These are phyloP conservation scores for Choreutis nemorana DNA, from an alignment of 2,888 invertebrate genomes.

Conservation along the genomic window DNA sequence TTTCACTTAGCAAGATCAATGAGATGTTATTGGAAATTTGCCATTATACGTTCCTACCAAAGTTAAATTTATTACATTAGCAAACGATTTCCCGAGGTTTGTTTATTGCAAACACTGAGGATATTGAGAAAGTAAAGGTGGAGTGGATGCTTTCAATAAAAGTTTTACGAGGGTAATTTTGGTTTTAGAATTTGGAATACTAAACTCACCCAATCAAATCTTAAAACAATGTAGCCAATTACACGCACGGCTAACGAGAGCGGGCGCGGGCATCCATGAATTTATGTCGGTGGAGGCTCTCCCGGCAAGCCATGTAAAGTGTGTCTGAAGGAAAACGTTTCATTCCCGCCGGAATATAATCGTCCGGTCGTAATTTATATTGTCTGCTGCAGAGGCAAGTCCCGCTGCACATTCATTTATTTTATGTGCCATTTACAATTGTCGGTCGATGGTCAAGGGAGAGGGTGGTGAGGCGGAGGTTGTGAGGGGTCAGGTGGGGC, in stretches of 20 bases:
- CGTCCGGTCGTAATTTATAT: conserved; percentile 68
- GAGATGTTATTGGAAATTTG: conserved; percentile 55
- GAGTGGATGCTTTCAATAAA: too few relatives aligned
- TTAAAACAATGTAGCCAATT: conserved; percentile 41
- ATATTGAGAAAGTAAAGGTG: not conserved
- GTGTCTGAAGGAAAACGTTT: conserved; percentile 62
- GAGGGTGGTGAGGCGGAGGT: conserved; percentile 32
- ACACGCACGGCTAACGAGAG: conserved; percentile 46
- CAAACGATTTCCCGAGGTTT: conserved; percentile 9
- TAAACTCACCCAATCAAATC: conserved; percentile 10
- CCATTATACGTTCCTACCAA: conserved; percentile 32
- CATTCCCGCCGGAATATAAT: conserved; percentile 67
- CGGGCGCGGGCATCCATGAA: conserved; percentile 26
- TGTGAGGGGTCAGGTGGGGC: conserved; percentile 24
- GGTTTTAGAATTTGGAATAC: not conserved
- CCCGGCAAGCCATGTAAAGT: conserved; percentile 25
- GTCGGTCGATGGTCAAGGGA: conserved; percentile 69
- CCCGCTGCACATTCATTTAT: conserved; percentile 69
- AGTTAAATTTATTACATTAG: conserved; percentile 22
- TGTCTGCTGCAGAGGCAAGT: conserved; percentile 68
- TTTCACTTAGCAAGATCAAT: conserved; percentile 61
- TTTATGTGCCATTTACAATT: conserved; percentile 70
- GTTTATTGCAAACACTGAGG: too few relatives aligned
- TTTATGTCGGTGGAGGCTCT: conserved; percentile 23
- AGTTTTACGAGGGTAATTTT: not conserved